These are phyloP conservation scores for Silurus lanzhouensis DNA, from an alignment of 2,797 vertebrate species.

Conservation along the genomic window DNA sequence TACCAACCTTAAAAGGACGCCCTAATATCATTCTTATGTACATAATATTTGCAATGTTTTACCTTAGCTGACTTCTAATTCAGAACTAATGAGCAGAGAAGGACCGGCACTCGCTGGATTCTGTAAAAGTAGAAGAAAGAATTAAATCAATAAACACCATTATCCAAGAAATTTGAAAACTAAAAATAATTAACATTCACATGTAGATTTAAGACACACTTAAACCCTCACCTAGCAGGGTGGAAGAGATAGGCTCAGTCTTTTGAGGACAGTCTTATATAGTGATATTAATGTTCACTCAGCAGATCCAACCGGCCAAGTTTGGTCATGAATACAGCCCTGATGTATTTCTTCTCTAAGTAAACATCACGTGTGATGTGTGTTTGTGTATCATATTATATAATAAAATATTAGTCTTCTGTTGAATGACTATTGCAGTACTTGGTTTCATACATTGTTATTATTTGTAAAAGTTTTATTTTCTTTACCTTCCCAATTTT, in stretches of 20 bases:
- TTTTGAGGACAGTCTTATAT: slow-evolving; percentile 31
- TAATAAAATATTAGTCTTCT: slow-evolving; percentile 1
- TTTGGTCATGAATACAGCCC: slow-evolving; percentile 35
- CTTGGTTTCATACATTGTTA: neutral
- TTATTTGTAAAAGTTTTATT: neutral
- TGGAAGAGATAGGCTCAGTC: slow-evolving; percentile 25
- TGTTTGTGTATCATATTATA: slow-evolving; percentile 20
- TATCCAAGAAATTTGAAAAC: neutral
- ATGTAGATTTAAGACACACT: neutral
- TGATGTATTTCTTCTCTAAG: slow-evolving; percentile 8
- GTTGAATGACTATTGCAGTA: neutral
- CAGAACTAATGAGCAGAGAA: neutral
- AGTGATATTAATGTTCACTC: slow-evolving; percentile 17
- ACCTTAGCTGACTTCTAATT: neutral
- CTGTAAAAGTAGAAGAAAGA: slow-evolving; percentile 59
- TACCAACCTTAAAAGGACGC: neutral
- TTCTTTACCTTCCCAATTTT: neutral
- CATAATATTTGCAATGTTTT: neutral
- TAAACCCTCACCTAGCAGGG: slow-evolving; percentile 26
- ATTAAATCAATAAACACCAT: neutral
- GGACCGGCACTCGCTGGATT: neutral
- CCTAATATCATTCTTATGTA: neutral
- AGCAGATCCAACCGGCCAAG: slow-evolving; percentile 7
- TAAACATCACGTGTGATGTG: slow-evolving; percentile 3
- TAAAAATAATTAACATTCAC: neutral